A percentile compares a stretch with the other conserved stretches of the same genome.
Conservation (phyloP, 2,113 vertebrate genomes). For the Mugil cephalus region DNA sequence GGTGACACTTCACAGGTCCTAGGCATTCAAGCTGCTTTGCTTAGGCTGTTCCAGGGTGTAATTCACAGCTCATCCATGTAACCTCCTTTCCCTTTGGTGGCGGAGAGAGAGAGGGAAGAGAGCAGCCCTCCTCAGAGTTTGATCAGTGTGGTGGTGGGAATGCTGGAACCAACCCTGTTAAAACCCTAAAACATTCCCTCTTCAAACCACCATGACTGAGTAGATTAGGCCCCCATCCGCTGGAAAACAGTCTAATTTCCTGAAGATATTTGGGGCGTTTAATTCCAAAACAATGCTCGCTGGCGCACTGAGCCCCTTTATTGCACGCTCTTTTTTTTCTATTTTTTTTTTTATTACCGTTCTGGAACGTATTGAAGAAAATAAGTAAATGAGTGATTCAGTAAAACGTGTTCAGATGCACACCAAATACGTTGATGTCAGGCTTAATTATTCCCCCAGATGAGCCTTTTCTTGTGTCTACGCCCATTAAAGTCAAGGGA, state of each 20-base stretch:
- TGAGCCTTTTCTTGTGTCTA: slow-evolving; percentile 76
- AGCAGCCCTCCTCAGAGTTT: slow-evolving; percentile 59
- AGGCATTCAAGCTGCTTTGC: slow-evolving; percentile 25
- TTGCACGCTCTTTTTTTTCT: slow-evolving; percentile 73
- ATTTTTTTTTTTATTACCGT: slow-evolving; percentile 76
- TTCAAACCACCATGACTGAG: slow-evolving; percentile 86
- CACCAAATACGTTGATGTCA: slow-evolving; percentile 73
- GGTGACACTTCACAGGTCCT: slow-evolving; percentile 37
- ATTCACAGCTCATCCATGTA: slow-evolving; percentile 63
- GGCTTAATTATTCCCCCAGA: slow-evolving; percentile 79
- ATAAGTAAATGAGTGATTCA: slow-evolving; percentile 75
- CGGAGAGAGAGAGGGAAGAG: slow-evolving; percentile 47
- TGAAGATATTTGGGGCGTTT: slow-evolving; percentile 81
- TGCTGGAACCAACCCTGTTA: slow-evolving; percentile 81
- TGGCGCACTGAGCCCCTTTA: slow-evolving; percentile 65
- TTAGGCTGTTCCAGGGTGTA: slow-evolving; percentile 44
- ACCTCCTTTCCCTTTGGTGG: slow-evolving; percentile 58
- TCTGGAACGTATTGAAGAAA: slow-evolving; percentile 70
- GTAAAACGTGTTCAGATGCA: slow-evolving; percentile 65
- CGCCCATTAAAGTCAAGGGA: slow-evolving; percentile 77
- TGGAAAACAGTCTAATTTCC: slow-evolving; percentile 83
- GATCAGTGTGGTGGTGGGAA: slow-evolving; percentile 75
- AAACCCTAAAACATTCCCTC: slow-evolving; percentile 82
- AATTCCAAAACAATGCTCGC: slow-evolving; percentile 80
- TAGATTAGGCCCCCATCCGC: slow-evolving; percentile 81